Base-by-base conservation (phyloP, 2,113 vertebrate genomes). In the Pavo muticus region DNA sequence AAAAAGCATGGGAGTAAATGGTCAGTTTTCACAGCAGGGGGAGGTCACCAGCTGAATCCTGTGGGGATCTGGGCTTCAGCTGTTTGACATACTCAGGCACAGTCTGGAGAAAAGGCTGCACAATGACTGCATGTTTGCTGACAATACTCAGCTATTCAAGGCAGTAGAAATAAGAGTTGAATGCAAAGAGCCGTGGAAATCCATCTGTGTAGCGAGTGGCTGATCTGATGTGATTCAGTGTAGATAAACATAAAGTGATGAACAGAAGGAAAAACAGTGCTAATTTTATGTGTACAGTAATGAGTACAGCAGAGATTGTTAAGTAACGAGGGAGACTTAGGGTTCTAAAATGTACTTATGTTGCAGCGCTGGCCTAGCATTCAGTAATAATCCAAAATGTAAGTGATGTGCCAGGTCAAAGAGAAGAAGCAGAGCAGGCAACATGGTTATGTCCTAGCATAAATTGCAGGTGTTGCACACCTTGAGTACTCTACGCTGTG, bases 41-140 rank as follows among this genome's bases (percentile, higher is more conserved):
- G 60, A 52, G 13, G 37, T 60, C 44, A 52, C 25, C 32, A 44
- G 44, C 21, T 30, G 65, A 42, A 48, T 64, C 40, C 56, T 54
- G 29, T 25, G 47, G 19, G 64, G 73, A 56, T 83, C 61, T 1
- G 1, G 25, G 35, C 57, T 48, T 83, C 64, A 42, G 47, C 47
- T 42, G n/a, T 48, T 48, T 1, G 1, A 17, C 64, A 25, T 70
- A 45, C n/a, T 40, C 8, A 3, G 7, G 39, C 24, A 1, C 8
- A 4, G 25, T 32, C n/a, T 57, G 25, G 56, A 64, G 48, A 37
- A 56, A 63, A 70, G 35, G 48, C 54, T 0, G 3, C 56, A 35
- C 4, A 1, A 61, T 20, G 52, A 32, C 5, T 12, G 5, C 32
- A n/a, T 54, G 56, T 60, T 60, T 52, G 32, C 77, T 82, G 79